phyloP scores from a whole-genome alignment of 1,140 invertebrate genomes.

The Drosophila azteca region DNA sequence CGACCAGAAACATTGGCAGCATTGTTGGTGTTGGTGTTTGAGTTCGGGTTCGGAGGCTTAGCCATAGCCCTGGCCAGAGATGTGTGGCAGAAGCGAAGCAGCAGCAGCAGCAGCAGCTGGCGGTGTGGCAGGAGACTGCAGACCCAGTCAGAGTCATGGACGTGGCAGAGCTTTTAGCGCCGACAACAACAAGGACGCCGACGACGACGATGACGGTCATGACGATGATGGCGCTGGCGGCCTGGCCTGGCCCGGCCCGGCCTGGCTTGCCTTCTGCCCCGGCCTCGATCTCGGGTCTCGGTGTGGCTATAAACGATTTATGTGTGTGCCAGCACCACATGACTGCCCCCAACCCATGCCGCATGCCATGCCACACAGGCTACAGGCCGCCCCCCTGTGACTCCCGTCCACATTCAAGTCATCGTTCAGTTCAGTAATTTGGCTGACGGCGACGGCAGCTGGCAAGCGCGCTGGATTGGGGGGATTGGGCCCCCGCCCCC shows the following conservation, averaged over 20 bases:
- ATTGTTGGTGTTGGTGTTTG: constrained; percentile 34
- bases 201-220: constrained; percentile 16
- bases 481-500: constrained; percentile 14
- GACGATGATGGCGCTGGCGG: constrained; percentile 63
- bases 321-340: constrained; percentile 75
- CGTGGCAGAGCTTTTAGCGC: constrained; percentile 52
- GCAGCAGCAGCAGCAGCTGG: constrained; percentile 8
- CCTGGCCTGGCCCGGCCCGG: constrained; percentile 7
- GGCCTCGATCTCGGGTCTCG: constrained; percentile 31
- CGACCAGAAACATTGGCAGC: constrained; percentile 68
- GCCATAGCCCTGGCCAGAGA: constrained; percentile 8
- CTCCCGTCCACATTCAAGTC: constrained; percentile 62
- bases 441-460: constrained; percentile 74
- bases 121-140: constrained; percentile 18
- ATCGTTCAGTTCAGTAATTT: constrained; percentile 81
- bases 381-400: background rate
- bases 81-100: constrained; percentile 8
- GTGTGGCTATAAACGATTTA: constrained; percentile 80
- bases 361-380: constrained; percentile 5
- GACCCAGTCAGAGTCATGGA: constrained; percentile 33
- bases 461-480: constrained; percentile 5
- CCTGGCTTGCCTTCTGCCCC: background rate
- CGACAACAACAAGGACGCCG: constrained; percentile 7
- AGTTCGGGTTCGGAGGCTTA: constrained; percentile 8
- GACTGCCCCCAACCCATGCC: constrained; percentile 45